Percentiles rank a stretch among this genome's conserved stretches.
Conservation (phyloP, 2,113 vertebrate species). For the Rhipidura dahli region DNA sequence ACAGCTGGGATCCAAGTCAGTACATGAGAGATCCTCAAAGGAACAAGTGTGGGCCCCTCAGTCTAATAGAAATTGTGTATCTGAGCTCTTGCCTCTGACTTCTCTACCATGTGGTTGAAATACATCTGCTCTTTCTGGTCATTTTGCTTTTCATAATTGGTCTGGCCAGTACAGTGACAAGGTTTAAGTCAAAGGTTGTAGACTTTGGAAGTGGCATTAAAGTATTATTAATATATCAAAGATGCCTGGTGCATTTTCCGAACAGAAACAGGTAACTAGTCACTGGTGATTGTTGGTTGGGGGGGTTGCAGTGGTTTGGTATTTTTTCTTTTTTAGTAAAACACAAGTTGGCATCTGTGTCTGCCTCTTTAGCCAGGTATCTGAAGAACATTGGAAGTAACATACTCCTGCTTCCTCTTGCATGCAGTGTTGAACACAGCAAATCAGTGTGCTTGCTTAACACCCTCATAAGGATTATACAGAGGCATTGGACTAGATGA, state of each 20-base stretch:
- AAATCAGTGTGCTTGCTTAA: not conserved
- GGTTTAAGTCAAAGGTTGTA: not conserved
- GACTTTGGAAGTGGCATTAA: not conserved
- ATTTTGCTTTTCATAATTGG: not conserved
- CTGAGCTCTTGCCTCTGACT: not conserved
- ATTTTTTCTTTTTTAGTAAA: not conserved
- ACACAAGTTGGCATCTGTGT: not conserved
- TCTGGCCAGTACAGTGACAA: not conserved
- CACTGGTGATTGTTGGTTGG: not conserved
- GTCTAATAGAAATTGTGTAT: fast-evolving
- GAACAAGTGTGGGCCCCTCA: not conserved
- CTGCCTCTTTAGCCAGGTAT: not conserved
- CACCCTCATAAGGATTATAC: not conserved
- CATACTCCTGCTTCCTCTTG: not conserved
- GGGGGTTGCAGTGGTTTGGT: not conserved
- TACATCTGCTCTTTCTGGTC: not conserved
- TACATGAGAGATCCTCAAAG: not conserved
- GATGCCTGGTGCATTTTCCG: not conserved
- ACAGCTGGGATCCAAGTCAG: not conserved
- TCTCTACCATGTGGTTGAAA: not conserved
- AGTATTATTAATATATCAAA: not conserved
- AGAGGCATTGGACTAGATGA: not conserved
- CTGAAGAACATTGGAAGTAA: not conserved
- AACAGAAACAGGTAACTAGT: not conserved
- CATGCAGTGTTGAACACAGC: not conserved